Base-by-base conservation (phyloP, 2,797 vertebrate genomes). In the Zalophus californianus region DNA sequence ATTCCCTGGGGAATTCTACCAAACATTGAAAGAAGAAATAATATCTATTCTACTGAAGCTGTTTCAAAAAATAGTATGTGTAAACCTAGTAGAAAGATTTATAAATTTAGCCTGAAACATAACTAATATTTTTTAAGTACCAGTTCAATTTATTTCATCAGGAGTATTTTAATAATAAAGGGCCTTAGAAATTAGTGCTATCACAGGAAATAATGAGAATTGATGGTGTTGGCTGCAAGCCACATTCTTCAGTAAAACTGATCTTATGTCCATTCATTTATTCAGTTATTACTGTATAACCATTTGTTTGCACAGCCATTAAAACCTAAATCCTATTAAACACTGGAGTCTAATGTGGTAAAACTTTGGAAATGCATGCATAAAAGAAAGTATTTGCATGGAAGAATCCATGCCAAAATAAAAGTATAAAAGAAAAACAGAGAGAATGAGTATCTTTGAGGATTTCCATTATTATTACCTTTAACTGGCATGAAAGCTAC, bases 81-180 rank as follows among this genome's bases (percentile, higher is more conserved):
- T 41, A 70, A 93, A 79, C 27, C 27, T 92, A 79, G 25, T 21
- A 50, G 70, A 96, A 92, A 75, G 50, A 92, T 70, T 91, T 84
- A 29, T 66, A 88, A 90, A 94, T 70, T 77, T 85, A 90, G 2
- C 23, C 41, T 75, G 90, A 86, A 56, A 4, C 13, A 50, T 86
- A 86, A 50, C 11, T 35, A 35, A 21, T 48, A 85, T 75, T 92
- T 89, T 87, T 68, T 72, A 87, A 70, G 7, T 68, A 75, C 86
- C 8, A 77, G 25, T 21, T 93, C 18, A 88, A 73, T 89, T 93
- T 91, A 62, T 86, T 77, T 73, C 78, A 35, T 56, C 41, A 68
- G 56, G 35, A 58, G 8, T 73, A 0, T 80, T 90, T 96, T 79
- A 68, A 64, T 80, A 60, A 79, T 68, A 86, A 90, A 35, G 6